Percentiles rank a stretch among this genome's conserved stretches.
phyloP scores from a whole-genome alignment of 2,888 invertebrate genomes.

The Noctua pronuba region DNA sequence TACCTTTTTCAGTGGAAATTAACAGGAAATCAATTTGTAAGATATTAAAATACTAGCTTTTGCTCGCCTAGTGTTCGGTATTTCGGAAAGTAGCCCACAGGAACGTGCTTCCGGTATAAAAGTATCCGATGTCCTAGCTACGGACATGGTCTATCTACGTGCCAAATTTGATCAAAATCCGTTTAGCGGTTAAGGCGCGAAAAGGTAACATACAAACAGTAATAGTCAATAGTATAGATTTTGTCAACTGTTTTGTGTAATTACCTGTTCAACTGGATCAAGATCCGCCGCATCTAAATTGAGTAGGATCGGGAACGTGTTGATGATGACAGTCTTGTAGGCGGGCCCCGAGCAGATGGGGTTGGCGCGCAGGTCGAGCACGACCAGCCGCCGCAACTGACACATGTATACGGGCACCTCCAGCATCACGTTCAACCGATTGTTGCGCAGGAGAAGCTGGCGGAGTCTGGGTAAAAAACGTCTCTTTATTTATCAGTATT shows the following conservation, averaged over 20 bases:
- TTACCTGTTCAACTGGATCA: constrained; percentile 81
- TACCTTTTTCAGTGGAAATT: not conserved
- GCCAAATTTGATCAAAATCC: not conserved
- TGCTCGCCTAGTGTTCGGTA: not conserved
- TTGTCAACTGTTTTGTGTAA: not conserved
- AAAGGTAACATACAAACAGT: not conserved
- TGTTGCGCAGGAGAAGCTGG: constrained; percentile 83
- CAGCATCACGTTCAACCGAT: constrained; percentile 78
- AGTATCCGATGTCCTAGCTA: not conserved
- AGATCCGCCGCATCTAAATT: constrained; percentile 79
- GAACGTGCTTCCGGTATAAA: not conserved
- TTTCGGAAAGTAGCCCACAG: not conserved
- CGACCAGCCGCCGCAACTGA: constrained; percentile 77
- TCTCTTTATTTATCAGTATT: not conserved
- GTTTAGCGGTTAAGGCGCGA: not conserved
- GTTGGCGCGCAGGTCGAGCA: constrained; percentile 84
- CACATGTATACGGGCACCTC: constrained; percentile 86
- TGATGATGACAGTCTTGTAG: constrained; percentile 82
- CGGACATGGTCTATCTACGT: not conserved
- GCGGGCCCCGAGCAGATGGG: constrained; percentile 80
- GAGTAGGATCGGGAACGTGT: constrained; percentile 80
- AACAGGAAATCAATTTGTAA: not conserved
- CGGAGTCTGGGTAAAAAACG: constrained; percentile 73
- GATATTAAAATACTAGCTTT: not conserved
- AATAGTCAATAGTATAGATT: not conserved